Evolutionary conservation across 2,888 invertebrate species (phyloP).

Genomic region (Adelphocoris suturalis): DNA sequence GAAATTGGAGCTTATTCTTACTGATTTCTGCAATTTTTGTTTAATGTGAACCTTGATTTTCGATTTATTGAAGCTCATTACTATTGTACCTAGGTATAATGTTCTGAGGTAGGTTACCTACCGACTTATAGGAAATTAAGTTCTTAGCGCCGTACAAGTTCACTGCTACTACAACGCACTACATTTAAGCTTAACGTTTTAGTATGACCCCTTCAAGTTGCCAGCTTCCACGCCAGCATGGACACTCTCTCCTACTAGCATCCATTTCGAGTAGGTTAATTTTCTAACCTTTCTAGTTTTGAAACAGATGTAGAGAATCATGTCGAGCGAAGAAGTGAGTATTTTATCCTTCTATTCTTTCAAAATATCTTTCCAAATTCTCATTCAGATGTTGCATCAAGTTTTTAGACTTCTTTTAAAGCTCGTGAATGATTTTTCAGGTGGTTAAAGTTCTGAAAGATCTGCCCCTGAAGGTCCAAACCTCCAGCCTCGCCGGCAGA

Average conservation of each 20-base stretch:
- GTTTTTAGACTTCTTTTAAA: too few relatives aligned
- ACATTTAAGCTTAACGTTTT: not conserved
- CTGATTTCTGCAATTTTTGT: too few relatives aligned
- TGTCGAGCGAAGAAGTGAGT: conserved; percentile 61
- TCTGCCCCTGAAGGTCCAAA: conserved; percentile 86
- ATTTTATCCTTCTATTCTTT: not conserved
- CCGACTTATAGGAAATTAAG: too few relatives aligned
- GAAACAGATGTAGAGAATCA: conserved; percentile 61
- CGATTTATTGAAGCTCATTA: too few relatives aligned
- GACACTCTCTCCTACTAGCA: not conserved
- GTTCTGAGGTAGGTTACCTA: too few relatives aligned
- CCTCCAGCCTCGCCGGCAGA: conserved; percentile 86
- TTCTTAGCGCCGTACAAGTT: too few relatives aligned
- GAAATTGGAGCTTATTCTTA: too few relatives aligned
- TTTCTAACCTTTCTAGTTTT: conserved; percentile 51
- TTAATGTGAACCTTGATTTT: too few relatives aligned
- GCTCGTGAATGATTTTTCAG: conserved; percentile 75
- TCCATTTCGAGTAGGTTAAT: not conserved
- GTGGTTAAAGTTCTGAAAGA: conserved; percentile 85
- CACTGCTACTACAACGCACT: too few relatives aligned
- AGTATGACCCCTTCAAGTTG: not conserved
- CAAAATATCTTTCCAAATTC: not conserved
- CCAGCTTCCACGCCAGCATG: not conserved
- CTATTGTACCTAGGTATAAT: too few relatives aligned
- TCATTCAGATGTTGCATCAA: not conserved